A percentile compares a stretch with the other conserved stretches of the same genome.
Conservation (phyloP, 1,140 invertebrate species). For the Pogonus chalceus region DNA sequence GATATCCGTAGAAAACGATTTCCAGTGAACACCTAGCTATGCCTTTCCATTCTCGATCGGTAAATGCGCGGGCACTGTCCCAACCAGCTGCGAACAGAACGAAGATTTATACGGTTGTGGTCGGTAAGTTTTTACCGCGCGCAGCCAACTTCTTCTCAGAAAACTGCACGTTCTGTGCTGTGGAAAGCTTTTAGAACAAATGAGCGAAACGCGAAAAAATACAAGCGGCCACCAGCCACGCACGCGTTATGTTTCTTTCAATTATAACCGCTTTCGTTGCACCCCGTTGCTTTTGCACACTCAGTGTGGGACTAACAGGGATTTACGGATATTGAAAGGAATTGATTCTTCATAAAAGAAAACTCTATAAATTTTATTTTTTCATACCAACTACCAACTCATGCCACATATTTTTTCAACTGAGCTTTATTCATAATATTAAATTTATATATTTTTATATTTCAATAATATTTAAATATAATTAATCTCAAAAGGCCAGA, state of each 20-base stretch:
- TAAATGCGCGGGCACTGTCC: not conserved
- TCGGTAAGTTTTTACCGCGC: slow-evolving; percentile 1
- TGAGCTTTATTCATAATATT: too few relatives aligned
- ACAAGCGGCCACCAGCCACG: not conserved
- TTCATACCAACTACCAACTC: too few relatives aligned
- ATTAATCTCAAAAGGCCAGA: too few relatives aligned
- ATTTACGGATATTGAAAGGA: too few relatives aligned
- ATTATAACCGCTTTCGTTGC: not conserved
- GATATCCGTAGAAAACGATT: too few relatives aligned
- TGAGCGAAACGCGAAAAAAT: not conserved
- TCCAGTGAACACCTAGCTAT: not conserved
- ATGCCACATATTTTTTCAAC: too few relatives aligned
- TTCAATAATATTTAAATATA: too few relatives aligned
- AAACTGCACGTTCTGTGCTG: not conserved
- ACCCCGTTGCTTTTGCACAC: not conserved
- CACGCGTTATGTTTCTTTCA: not conserved
- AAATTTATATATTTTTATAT: too few relatives aligned
- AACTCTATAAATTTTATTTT: too few relatives aligned
- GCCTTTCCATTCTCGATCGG: not conserved
- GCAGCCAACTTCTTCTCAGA: not conserved
- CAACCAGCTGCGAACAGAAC: not conserved
- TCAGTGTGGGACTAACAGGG: too few relatives aligned
- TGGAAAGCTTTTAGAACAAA: slow-evolving; percentile 2
- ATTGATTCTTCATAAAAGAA: too few relatives aligned
- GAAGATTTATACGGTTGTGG: slow-evolving; percentile 1